phyloP scores from a whole-genome alignment of 2,888 invertebrate species.

The Ptychoptera albimana region DNA sequence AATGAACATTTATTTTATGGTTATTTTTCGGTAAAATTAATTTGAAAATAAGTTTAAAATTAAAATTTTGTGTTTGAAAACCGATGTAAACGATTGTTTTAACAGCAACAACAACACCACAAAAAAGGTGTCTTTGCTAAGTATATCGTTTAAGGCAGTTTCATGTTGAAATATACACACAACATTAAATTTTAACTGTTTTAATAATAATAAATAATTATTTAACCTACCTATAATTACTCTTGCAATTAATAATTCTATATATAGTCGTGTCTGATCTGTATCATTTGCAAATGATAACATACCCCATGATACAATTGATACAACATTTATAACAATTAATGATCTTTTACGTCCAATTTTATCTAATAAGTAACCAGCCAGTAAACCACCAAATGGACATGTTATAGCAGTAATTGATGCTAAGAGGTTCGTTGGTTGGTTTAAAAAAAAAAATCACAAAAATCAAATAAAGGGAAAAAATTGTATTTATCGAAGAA shows the following conservation, averaged over 20 bases:
- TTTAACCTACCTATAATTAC: conserved; percentile 22
- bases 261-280: conserved; percentile 15
- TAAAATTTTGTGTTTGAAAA: too few species aligned
- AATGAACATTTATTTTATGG: too few species aligned
- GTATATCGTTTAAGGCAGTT: too few species aligned
- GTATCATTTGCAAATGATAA: conserved; percentile 20
- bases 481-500: conserved; percentile 15
- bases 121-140: too few species aligned
- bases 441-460: not conserved
- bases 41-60: too few species aligned
- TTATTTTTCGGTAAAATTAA: too few species aligned
- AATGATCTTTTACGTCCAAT: conserved; percentile 26
- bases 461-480: not conserved
- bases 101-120: too few species aligned
- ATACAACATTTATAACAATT: conserved; percentile 21
- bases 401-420: conserved; percentile 24
- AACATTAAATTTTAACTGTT: too few species aligned
- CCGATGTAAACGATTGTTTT: too few species aligned
- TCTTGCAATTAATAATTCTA: conserved; percentile 22
- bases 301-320: conserved; percentile 22
- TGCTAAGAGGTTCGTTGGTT: conserved; percentile 18
- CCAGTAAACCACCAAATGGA: conserved; percentile 25
- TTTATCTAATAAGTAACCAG: conserved; percentile 22
- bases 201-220: not conserved
- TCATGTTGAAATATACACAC: too few species aligned